Conservation (phyloP, 2,113 vertebrate species). For the Macquaria ambigua region DNA sequence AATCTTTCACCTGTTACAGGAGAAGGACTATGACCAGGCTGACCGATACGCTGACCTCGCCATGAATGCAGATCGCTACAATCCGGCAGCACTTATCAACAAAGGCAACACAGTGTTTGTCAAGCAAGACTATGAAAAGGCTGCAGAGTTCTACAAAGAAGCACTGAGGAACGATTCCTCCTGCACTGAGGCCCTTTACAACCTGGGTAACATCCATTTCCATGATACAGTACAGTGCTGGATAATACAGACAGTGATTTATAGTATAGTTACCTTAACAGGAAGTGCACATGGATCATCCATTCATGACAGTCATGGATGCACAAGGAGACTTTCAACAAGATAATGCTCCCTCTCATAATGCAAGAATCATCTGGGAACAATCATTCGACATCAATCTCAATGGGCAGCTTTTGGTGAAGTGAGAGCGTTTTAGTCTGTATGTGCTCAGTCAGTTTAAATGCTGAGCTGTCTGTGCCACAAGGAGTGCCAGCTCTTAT, state of each 20-base stretch:
- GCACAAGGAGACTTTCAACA: no score
- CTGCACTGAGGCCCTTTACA: conserved; percentile 97
- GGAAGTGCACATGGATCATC: neutral
- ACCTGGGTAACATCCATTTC: conserved; percentile 88
- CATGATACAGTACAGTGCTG: neutral
- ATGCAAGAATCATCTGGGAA: no score
- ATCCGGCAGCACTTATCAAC: conserved; percentile 95
- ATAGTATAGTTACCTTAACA: neutral
- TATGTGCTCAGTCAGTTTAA: no score
- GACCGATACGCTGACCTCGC: conserved; percentile 95
- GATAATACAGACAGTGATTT: neutral
- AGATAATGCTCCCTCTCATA: no score
- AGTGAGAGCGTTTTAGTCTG: neutral
- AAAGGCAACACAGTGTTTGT: conserved; percentile 95
- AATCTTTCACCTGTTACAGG: conserved; percentile 77
- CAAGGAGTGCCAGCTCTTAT: no score
- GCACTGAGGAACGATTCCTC: conserved; percentile 96
- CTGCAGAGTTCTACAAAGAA: conserved; percentile 96
- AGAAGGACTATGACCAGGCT: conserved; percentile 93
- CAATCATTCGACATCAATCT: no score
- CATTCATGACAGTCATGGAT: neutral
- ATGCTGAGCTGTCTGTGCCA: no score
- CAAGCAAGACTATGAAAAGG: conserved; percentile 93
- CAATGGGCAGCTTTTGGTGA: neutral
- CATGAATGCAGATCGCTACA: conserved; percentile 94